Conservation (phyloP, 2,797 vertebrate species). For the Dipus sagitta region DNA sequence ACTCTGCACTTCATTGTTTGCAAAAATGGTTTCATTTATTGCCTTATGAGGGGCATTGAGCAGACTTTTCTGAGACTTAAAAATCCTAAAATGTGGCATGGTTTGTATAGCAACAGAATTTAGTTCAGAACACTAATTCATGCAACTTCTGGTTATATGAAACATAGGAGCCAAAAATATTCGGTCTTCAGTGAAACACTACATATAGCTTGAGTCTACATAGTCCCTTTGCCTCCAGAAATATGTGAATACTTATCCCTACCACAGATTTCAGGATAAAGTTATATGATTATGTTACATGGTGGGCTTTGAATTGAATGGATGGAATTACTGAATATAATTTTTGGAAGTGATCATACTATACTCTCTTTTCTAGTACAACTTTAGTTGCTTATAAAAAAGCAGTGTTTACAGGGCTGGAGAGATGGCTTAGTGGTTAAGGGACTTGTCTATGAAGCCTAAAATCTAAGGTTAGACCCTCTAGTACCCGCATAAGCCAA, state of each 20-base stretch:
- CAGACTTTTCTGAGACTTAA: constrained; percentile 59
- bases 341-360: neutral
- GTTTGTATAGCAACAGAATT: constrained; percentile 28
- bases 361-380: neutral
- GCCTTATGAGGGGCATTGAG: neutral
- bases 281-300: neutral
- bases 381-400: neutral
- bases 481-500: too few species aligned
- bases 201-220: neutral
- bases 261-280: constrained; percentile 31
- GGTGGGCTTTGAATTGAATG: constrained; percentile 8
- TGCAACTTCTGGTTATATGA: neutral
- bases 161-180: neutral
- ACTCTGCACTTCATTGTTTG: constrained; percentile 51
- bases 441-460: neutral
- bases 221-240: constrained; percentile 23
- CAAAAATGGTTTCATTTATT: constrained; percentile 53
- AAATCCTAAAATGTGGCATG: constrained; percentile 42
- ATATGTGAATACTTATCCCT: neutral
- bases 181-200: constrained; percentile 36
- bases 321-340: neutral
- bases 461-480: too few species aligned
- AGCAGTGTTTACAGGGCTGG: neutral
- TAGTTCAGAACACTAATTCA: constrained; percentile 3
- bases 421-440: too few species aligned